Percentiles rank a stretch among this genome's conserved stretches.
phyloP scores from a whole-genome alignment of 2,113 vertebrate genomes.

The Elephantulus edwardii region DNA sequence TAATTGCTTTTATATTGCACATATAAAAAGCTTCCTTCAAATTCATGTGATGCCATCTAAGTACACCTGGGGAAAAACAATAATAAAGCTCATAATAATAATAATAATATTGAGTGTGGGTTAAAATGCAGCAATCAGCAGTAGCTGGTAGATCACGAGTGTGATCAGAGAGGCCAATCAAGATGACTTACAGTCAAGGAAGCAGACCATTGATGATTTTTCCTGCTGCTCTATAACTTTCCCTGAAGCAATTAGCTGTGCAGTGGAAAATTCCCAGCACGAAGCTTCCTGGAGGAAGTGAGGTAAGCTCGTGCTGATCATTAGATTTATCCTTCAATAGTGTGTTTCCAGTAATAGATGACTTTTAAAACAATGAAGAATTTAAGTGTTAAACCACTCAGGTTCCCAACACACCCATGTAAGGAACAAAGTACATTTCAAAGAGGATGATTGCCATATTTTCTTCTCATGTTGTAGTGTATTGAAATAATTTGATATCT shows the following conservation, averaged over 20 bases:
- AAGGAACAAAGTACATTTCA: slow-evolving; percentile 14
- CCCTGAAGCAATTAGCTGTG: slow-evolving; percentile 79
- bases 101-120: neutral
- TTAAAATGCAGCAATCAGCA: slow-evolving; percentile 3
- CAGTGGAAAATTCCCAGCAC: slow-evolving; percentile 88
- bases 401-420: neutral
- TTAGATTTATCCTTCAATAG: slow-evolving; percentile 41
- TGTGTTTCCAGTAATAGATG: slow-evolving; percentile 60
- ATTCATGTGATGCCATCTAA: neutral
- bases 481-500: neutral
- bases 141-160: slow-evolving; percentile 14
- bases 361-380: slow-evolving; percentile 31
- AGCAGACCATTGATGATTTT: slow-evolving; percentile 78
- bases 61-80: slow-evolving; percentile 13
- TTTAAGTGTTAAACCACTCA: slow-evolving; percentile 37
- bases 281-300: slow-evolving; percentile 71
- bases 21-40: neutral
- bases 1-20: neutral
- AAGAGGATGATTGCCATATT: neutral
- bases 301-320: slow-evolving; percentile 81
- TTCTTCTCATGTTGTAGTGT: neutral
- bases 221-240: slow-evolving; percentile 83
- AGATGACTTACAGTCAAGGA: slow-evolving; percentile 72
- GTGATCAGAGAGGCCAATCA: slow-evolving; percentile 78
- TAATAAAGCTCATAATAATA: slow-evolving; percentile 38